These are phyloP conservation scores for Marmota flaviventris DNA, from an alignment of 2,113 vertebrate genomes.

Conservation along the genomic window DNA sequence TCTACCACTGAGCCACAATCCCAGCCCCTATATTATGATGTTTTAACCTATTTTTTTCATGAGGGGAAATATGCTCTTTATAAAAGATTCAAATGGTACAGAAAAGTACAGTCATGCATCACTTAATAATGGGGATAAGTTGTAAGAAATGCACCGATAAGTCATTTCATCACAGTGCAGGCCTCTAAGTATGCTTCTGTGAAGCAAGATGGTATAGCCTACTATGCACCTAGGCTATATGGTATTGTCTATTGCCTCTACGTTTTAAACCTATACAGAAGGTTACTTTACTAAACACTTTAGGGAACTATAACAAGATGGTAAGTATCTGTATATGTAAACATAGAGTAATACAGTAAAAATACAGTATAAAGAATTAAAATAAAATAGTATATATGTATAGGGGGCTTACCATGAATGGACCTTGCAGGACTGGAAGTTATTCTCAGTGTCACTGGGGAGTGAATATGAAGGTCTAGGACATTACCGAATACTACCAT, in stretches of 20 bases:
- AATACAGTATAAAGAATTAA: background rate
- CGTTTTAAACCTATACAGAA: too few relatives aligned
- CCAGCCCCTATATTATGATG: background rate
- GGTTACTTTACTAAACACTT: background rate
- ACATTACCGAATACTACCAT: background rate
- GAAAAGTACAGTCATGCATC: background rate
- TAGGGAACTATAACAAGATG: background rate
- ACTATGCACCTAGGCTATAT: too few relatives aligned
- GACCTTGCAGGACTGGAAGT: background rate
- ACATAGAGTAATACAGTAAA: background rate
- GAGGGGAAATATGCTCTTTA: background rate
- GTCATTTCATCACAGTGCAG: background rate
- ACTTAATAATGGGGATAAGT: background rate
- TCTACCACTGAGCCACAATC: too few relatives aligned
- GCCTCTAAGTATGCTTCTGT: background rate
- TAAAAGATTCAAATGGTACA: background rate
- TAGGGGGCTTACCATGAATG: background rate
- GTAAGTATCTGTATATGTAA: background rate
- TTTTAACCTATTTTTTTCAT: conserved; percentile 14
- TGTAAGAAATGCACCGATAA: background rate
- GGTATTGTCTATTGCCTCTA: background rate
- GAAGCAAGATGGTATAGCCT: background rate
- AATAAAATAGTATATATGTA: background rate
- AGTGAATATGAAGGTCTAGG: background rate
- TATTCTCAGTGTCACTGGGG: background rate